Conservation (phyloP, 2,113 vertebrate genomes). For the Triplophysa dalaica region DNA sequence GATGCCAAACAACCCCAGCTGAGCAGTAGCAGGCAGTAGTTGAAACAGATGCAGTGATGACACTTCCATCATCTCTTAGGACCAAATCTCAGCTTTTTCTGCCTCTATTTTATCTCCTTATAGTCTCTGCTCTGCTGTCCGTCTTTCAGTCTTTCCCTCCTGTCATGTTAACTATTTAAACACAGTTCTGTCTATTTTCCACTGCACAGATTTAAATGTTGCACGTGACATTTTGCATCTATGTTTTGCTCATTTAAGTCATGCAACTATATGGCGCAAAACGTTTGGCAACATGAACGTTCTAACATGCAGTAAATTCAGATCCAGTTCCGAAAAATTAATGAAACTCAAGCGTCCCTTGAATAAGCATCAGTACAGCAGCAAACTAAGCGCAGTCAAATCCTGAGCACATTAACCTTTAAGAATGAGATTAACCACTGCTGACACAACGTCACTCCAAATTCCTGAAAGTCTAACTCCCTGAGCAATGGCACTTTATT, state of each 20-base stretch:
- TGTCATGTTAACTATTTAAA: constrained; percentile 1
- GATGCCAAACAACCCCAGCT: constrained; percentile 64
- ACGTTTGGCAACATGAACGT: too few relatives aligned
- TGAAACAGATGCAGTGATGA: constrained; percentile 59
- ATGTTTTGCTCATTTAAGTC: too few relatives aligned
- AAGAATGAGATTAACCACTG: constrained; percentile 16
- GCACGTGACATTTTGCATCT: too few relatives aligned
- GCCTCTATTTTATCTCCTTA: not conserved
- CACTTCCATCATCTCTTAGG: constrained; percentile 59
- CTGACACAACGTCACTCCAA: constrained; percentile 46
- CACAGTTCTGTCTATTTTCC: too few relatives aligned
- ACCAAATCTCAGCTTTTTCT: constrained; percentile 3
- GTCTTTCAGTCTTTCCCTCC: not conserved
- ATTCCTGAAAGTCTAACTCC: not conserved
- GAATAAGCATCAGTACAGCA: not conserved
- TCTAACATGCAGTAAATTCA: not conserved
- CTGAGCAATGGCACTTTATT: not conserved
- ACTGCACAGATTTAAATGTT: too few relatives aligned
- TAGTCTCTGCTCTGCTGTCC: too few relatives aligned
- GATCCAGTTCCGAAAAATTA: not conserved
- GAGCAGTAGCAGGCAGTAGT: constrained; percentile 53
- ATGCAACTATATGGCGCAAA: too few relatives aligned
- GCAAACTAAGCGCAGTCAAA: not conserved
- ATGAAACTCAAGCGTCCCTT: not conserved
- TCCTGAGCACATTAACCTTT: constrained; percentile 46